phyloP scores from a whole-genome alignment of 2,888 invertebrate species.

The Drosophila subsilvestris region DNA sequence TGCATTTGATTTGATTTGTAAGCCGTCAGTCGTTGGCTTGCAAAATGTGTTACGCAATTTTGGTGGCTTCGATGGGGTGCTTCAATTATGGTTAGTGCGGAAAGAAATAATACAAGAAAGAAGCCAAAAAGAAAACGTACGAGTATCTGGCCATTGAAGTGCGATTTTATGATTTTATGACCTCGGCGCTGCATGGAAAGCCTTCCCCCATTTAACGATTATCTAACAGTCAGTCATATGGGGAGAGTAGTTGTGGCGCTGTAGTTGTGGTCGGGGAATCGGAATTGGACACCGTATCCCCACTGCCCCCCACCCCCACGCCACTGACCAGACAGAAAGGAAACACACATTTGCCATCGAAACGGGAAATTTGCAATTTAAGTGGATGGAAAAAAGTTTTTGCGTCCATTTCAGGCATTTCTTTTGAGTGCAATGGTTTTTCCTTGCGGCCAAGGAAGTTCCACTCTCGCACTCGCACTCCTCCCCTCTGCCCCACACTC shows the following conservation, averaged over 20 bases:
- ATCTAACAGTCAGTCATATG: constrained; percentile 54
- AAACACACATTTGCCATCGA: constrained; percentile 64
- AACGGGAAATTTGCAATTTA: constrained; percentile 77
- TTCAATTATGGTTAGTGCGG: constrained; percentile 12
- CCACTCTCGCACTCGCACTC: constrained; percentile 1
- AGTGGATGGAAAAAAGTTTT: constrained; percentile 68
- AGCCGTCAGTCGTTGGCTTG: too few relatives aligned
- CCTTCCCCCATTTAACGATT: constrained; percentile 45
- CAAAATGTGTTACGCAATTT: constrained; percentile 46
- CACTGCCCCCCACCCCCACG: too few relatives aligned
- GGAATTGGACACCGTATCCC: constrained; percentile 32
- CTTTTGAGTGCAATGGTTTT: constrained; percentile 57
- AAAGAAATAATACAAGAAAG: neutral
- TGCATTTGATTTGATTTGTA: constrained; percentile 20
- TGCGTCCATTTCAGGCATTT: constrained; percentile 66
- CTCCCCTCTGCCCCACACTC: neutral
- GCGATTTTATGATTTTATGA: constrained; percentile 52
- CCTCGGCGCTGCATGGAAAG: constrained; percentile 42
- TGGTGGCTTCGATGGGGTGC: constrained; percentile 13
- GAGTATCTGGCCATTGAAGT: constrained; percentile 13
- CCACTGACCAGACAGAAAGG: constrained; percentile 34
- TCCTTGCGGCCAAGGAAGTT: constrained; percentile 42
- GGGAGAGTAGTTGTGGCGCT: neutral
- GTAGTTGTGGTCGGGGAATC: neutral
- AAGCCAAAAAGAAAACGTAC: too few relatives aligned